Percentiles rank a stretch among this genome's conserved stretches.
Conservation (phyloP, 1,140 invertebrate genomes). For the Meteorus sp. region DNA sequence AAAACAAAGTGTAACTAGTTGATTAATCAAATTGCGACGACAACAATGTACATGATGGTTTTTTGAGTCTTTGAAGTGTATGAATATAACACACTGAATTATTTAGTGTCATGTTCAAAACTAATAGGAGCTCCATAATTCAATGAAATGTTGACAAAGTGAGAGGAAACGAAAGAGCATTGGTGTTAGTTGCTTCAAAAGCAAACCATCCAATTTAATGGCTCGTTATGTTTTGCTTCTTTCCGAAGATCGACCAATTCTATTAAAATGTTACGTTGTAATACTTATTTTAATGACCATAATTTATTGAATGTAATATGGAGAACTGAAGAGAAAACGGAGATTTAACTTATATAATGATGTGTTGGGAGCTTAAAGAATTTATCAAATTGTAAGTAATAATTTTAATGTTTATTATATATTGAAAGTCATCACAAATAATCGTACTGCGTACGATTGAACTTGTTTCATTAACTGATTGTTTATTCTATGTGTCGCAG, state of each 20-base stretch:
- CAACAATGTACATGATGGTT: no score
- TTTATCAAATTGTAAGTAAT: conserved; percentile 9
- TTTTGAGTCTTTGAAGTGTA: neutral
- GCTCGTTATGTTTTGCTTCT: conserved; percentile 22
- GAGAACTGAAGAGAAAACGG: neutral
- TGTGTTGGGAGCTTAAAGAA: neutral
- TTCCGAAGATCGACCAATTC: conserved; percentile 24
- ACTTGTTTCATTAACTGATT: neutral
- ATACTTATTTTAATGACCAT: conserved; percentile 2
- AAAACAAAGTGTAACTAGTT: no score
- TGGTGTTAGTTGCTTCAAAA: neutral
- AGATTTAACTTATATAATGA: neutral
- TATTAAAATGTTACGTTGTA: conserved; percentile 17
- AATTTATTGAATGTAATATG: conserved; percentile 5
- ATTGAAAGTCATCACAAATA: conserved; percentile 15
- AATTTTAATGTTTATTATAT: neutral
- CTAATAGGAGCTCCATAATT: no score
- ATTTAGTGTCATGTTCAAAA: no score
- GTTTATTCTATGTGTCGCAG: no score
- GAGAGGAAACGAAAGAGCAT: neutral
- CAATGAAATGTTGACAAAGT: neutral
- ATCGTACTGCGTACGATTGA: neutral
- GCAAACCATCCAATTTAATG: conserved; percentile 1
- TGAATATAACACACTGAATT: no score
- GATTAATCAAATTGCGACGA: no score